Base-by-base conservation (phyloP, 64 coral and sea anemone genomes). In the Acropora yongei region DNA sequence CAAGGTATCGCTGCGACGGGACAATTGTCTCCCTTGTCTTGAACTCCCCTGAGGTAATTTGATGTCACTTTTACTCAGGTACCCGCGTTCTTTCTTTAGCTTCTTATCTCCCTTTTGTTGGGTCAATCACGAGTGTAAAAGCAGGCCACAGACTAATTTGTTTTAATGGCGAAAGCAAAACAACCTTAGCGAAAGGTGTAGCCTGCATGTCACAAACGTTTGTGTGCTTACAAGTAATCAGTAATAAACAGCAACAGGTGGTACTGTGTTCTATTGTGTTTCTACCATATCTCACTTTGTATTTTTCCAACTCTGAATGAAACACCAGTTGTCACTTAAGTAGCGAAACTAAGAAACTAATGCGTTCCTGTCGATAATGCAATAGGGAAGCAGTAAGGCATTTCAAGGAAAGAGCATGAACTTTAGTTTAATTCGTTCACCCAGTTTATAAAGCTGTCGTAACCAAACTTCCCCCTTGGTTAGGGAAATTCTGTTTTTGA, bases 11-110 rank as follows among this genome's bases (percentile, higher is more conserved):
- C 8, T 20, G 3, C 13, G 63, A 44, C n/a, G 57, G 65, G 82
- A 43, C 82, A 84, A 84, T 10, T 83, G 42, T 46, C 60, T 81
- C 30, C 30, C 30, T 30, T 30, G 30, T 30, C 30, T 60, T 43
- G 58, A 71, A 68, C 44, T 84, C 13, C 71, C 82, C 82, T 84
- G 82, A 84, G 82, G 82, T 84, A 84, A 84, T 84, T 84, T 84
- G 82, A 84, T 84, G 82, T 84, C 82, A 84, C 82, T 13, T 67
- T 44, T 14, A 67, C 60, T 43, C 80, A 2, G 82, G 82, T 84
- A 84, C 82, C 82, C 44, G 82, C 44, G 82, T 49, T 84, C 82
- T 43, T 44, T 69, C 82, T 84, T 84, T 84, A 84, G 82, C 61
- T 78, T 48, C 82, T 84, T 84, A 69, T 69, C 82, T 84, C 65